Percentiles rank a stretch among this genome's conserved stretches.
These are phyloP conservation scores for Pundamilia nyererei DNA, from an alignment of 2,113 vertebrate genomes.

Conservation along the genomic window DNA sequence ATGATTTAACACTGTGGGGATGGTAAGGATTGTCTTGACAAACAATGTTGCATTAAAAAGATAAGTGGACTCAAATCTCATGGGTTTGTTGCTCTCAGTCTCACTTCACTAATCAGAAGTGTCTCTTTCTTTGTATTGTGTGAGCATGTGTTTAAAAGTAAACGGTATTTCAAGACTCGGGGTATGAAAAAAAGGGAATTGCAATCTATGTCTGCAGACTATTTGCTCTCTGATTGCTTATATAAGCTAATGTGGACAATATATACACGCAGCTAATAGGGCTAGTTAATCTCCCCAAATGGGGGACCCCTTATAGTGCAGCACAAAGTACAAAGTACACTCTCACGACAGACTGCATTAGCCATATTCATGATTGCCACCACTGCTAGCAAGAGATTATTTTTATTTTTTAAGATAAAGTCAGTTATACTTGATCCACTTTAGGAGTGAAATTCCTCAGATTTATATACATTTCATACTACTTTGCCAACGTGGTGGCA, in stretches of 20 bases:
- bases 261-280: background rate
- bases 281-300: background rate
- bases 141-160: background rate
- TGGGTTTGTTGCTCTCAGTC: background rate
- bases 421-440: background rate
- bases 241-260: conserved; percentile 8
- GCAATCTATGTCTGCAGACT: conserved; percentile 7
- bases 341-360: background rate
- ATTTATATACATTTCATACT: background rate
- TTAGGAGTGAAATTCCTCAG: background rate
- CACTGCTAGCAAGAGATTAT: background rate
- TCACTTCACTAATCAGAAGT: background rate
- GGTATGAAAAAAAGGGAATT: conserved; percentile 14
- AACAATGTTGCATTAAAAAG: background rate
- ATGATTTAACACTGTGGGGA: conserved; percentile 2
- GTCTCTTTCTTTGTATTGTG: background rate
- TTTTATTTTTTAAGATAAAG: background rate
- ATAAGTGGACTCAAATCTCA: background rate
- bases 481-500: background rate
- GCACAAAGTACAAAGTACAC: background rate
- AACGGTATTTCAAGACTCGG: background rate
- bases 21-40: background rate
- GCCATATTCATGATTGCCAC: background rate
- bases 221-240: conserved; percentile 42
- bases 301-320: background rate